Conservation (phyloP, 2,888 invertebrate genomes). For the Cosmia trapezina region DNA sequence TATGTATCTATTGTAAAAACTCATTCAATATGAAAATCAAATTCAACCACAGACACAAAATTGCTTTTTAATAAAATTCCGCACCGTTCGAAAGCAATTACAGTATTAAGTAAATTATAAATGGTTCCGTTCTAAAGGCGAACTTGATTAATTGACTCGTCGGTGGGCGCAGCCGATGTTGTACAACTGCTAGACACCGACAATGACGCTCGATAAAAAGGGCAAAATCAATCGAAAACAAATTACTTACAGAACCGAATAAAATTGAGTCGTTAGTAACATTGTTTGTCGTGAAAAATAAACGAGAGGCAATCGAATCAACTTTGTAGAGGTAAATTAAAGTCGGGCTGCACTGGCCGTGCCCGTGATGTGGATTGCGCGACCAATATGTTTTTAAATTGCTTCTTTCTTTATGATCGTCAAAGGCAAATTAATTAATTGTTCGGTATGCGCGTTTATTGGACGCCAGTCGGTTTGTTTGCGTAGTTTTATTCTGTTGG, state of each 20-base stretch:
- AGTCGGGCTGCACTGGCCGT: constrained; percentile 58
- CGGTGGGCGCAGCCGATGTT: constrained; percentile 49
- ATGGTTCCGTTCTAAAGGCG: constrained; percentile 65
- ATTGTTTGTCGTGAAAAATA: constrained; percentile 75
- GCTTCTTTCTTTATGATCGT: constrained; percentile 48
- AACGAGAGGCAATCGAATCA: constrained; percentile 76
- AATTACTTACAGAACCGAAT: constrained; percentile 76
- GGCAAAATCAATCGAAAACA: constrained; percentile 78
- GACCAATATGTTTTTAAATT: constrained; percentile 63
- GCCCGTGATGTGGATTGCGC: constrained; percentile 63
- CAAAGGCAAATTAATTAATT: constrained; percentile 62
- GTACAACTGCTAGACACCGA: constrained; percentile 48
- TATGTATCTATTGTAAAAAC: constrained; percentile 43
- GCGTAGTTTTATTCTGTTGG: constrained; percentile 40
- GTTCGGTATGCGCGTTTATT: constrained; percentile 56
- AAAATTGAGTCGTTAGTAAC: constrained; percentile 78
- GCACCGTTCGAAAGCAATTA: constrained; percentile 67
- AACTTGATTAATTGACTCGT: constrained; percentile 71
- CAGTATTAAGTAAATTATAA: constrained; percentile 72
- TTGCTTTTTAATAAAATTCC: constrained; percentile 64
- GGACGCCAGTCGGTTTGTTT: constrained; percentile 39
- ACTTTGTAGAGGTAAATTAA: constrained; percentile 78
- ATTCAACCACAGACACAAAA: constrained; percentile 47
- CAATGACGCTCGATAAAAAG: constrained; percentile 67
- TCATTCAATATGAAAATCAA: constrained; percentile 48